These are phyloP conservation scores for Odontomyia ornata DNA, from an alignment of 2,888 invertebrate genomes.

Conservation along the genomic window DNA sequence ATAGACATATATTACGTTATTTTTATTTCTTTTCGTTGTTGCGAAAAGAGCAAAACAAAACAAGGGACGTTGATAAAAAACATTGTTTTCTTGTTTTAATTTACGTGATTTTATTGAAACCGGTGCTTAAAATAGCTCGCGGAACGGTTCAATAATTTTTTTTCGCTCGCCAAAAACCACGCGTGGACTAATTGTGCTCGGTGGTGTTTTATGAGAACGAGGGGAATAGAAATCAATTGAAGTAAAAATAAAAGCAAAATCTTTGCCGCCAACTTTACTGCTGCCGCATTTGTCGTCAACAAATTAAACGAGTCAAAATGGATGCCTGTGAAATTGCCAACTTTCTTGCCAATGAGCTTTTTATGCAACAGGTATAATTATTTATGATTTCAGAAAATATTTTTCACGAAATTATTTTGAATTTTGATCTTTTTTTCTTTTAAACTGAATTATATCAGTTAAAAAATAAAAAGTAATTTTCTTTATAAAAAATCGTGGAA, in stretches of 20 bases:
- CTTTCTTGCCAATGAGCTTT: slow-evolving; percentile 83
- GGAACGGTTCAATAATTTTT: too few relatives aligned
- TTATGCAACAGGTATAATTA: slow-evolving; percentile 79
- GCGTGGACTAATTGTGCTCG: too few relatives aligned
- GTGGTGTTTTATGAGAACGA: neutral
- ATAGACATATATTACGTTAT: neutral
- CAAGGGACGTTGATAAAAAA: neutral
- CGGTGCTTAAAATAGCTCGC: too few relatives aligned
- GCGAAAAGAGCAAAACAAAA: neutral
- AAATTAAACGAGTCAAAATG: slow-evolving; percentile 63
- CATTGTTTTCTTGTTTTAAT: too few relatives aligned
- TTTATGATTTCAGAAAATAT: neutral
- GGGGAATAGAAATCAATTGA: neutral
- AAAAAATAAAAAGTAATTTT: neutral
- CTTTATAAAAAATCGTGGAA: too few relatives aligned
- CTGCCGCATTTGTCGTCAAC: neutral
- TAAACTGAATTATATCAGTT: neutral
- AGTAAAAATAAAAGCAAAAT: neutral
- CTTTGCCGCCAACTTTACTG: too few relatives aligned
- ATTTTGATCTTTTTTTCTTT: neutral
- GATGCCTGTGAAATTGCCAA: slow-evolving; percentile 86
- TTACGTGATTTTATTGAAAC: too few relatives aligned
- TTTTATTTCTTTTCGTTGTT: neutral
- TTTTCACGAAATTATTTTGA: too few relatives aligned
- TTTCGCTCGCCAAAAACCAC: too few relatives aligned